Evolutionary conservation across 2,797 vertebrate genomes (phyloP), one percentile per base, ranked within the genome.

Genomic region (Takifugu ocellatus): DNA sequence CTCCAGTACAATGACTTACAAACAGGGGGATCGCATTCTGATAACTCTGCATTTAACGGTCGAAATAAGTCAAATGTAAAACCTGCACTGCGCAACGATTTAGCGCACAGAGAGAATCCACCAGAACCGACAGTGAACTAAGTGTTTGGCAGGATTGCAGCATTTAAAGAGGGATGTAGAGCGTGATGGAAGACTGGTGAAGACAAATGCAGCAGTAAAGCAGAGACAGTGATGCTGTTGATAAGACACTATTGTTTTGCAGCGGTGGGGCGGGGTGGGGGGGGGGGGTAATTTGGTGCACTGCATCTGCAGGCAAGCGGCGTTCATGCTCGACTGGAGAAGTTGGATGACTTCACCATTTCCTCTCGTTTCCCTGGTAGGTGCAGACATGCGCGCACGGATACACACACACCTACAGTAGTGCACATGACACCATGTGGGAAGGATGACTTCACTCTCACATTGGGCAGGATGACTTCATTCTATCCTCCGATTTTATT

Each of bases 261-360:
- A 70, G 56, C 21, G 12, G 70, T 49, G 49, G 50, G 33, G 48
- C 15, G 15, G 45, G 24, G 15, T 11, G 1, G 6, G 11, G 45
- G 61, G 25, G 59, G 46, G 46, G 52, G 70, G 54, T 68, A 27
- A 5, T 36, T 48, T 73, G 75, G 51, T 68, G 71, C 72, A 73
- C 51, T 70, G 65, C 69, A 75, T 63, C 77, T 70, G 67, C 69
- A 79, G 64, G 21, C 21, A 21, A 21, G 21, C 21, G 39, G 49
- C n/a, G 43, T 83, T 85, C 79, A 79, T 68, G 81, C 81, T 76
- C 54, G 62, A 81, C 57, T 70, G 59, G 59, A 76, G 59, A 72
- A 58, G 57, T 36, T 61, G 66, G 77, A 82, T 87, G 83, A 86
- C 79, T 79, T 86, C 81, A 87, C 66, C 68, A 15, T 26, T 57